Evolutionary conservation across 2,113 vertebrate genomes (phyloP).

Genomic region (Rutilus rutilus): DNA sequence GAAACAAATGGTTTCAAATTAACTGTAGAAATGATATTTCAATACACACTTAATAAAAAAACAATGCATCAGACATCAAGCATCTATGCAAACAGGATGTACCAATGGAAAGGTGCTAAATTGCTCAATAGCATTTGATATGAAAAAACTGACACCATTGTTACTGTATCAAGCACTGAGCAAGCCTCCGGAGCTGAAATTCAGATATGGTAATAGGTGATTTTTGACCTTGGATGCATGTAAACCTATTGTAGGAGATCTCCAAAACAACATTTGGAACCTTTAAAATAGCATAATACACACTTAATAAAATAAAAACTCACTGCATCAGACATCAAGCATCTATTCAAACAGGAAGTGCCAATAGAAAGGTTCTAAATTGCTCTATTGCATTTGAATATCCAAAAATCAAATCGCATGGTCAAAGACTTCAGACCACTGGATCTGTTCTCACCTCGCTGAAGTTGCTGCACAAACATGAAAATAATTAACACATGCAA

Average conservation of each 20-base stretch:
- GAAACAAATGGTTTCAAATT: background rate
- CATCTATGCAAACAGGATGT: constrained; percentile 12
- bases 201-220: too few species aligned
- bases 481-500: constrained; percentile 9
- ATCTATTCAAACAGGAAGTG: constrained; percentile 1
- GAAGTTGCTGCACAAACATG: background rate
- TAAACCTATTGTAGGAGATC: too few species aligned
- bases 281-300: background rate
- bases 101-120: constrained; percentile 2
- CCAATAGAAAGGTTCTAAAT: background rate
- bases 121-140: constrained; percentile 19
- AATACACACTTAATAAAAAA: background rate
- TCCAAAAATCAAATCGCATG: background rate
- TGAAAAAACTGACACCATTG: too few species aligned
- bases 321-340: background rate
- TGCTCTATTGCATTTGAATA: constrained; percentile 35
- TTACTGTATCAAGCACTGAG: too few species aligned
- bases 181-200: too few species aligned
- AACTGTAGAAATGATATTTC: background rate
- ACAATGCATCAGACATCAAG: background rate
- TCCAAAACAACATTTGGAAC: too few species aligned
- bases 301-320: background rate
- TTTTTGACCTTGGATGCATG: too few species aligned
- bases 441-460: background rate
- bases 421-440: background rate